These are phyloP conservation scores for Muschampia plurimacula DNA, from an alignment of 2,888 invertebrate species.

Conservation along the genomic window DNA sequence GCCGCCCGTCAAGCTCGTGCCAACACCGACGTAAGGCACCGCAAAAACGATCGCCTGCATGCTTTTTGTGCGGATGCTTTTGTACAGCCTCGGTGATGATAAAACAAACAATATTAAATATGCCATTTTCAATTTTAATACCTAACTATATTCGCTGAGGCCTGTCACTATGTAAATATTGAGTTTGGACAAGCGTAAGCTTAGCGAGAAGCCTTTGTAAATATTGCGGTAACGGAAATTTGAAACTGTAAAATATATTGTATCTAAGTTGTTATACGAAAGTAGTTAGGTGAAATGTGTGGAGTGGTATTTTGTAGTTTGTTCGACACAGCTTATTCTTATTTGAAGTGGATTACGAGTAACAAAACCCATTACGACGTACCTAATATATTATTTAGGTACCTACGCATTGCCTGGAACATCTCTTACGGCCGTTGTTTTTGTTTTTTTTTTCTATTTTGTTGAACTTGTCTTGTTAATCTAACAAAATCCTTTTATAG, in stretches of 20 bases:
- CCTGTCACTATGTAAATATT: conserved; percentile 69
- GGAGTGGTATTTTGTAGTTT: conserved; percentile 37
- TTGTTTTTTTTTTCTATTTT: conserved; percentile 43
- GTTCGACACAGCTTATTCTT: conserved; percentile 26
- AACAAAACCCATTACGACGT: background rate
- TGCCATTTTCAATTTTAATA: conserved; percentile 1
- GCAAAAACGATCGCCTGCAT: conserved; percentile 73
- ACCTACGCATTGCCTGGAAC: conserved; percentile 63
- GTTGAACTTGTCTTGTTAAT: conserved; percentile 37
- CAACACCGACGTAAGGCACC: conserved; percentile 88
- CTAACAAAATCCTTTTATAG: background rate
- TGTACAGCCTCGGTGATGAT: conserved; percentile 58
- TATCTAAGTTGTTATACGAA: conserved; percentile 18
- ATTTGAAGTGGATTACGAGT: conserved; percentile 28
- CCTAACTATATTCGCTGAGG: conserved; percentile 59
- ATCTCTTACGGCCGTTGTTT: conserved; percentile 75
- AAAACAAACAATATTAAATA: conserved; percentile 27
- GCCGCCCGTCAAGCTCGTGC: conserved; percentile 91
- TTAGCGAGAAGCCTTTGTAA: conserved; percentile 52
- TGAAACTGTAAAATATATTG: conserved; percentile 25
- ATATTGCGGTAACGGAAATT: conserved; percentile 43
- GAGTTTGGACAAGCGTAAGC: conserved; percentile 48
- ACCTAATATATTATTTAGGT: conserved; percentile 3
- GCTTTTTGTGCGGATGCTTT: conserved; percentile 77
- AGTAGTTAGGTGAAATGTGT: conserved; percentile 33